These are phyloP conservation scores for Lycaon pictus DNA, from an alignment of 2,113 vertebrate species.

Conservation along the genomic window DNA sequence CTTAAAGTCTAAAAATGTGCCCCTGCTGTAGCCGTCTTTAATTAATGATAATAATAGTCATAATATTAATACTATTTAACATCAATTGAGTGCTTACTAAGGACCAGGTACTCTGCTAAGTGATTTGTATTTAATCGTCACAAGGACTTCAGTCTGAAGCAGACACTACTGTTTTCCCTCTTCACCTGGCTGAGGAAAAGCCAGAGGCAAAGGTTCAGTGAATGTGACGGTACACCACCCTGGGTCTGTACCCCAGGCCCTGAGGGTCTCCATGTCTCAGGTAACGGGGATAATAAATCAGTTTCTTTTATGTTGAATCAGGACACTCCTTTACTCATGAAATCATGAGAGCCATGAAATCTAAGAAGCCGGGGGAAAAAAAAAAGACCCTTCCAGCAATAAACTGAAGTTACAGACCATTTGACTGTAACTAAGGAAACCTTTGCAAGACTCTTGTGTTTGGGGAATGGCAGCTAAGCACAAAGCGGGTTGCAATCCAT, in stretches of 20 bases:
- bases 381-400: not conserved
- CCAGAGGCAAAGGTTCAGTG: not conserved
- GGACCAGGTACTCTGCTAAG: not conserved
- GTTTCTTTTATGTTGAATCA: not conserved
- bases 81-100: not conserved
- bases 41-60: not conserved
- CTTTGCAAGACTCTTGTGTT: not conserved
- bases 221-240: not conserved
- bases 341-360: not conserved
- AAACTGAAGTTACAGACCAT: not conserved
- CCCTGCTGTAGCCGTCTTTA: not conserved
- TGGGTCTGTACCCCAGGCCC: accelerated
- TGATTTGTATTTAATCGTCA: not conserved
- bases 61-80: not conserved
- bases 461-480: not conserved
- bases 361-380: not conserved
- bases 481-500: not conserved
- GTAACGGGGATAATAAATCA: not conserved
- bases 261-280: not conserved
- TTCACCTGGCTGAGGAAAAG: not conserved
- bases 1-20: conserved; percentile 7
- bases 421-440: not conserved
- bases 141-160: not conserved
- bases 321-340: not conserved
- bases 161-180: not conserved